Evolutionary conservation across 2,888 invertebrate genomes (phyloP), one percentile per base, ranked within the genome.

Genomic region (Pherbina coryleti): DNA sequence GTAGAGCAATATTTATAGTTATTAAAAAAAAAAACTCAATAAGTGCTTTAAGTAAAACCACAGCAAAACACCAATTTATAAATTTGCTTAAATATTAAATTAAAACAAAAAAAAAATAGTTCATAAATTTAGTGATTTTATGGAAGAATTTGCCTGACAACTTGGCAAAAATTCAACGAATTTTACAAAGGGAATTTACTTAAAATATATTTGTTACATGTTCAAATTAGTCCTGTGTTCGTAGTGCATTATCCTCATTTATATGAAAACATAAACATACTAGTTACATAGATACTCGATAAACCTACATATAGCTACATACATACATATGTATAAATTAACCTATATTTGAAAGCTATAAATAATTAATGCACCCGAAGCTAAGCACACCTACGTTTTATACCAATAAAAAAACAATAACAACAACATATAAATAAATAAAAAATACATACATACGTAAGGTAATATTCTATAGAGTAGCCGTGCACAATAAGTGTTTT

Each of bases 181-280:
- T 60, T 22, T 22, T 22, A 60, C 19, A n/a, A 19, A 55, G n/a
- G 55, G 19, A 55, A 28, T 8, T 44, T 60, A 60, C 9, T 19
- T 19, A 22, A 60, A 25, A 60, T 22, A 60, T 22, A 60, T 4
- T 60, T 22, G 9, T 57, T n/a, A 57, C 3, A 22, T 57, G 3
- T 57, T 7, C 51, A 49, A 49, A 69, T 17, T 14, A 25, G 53
- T 34, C 55, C 55, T 53, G 70, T 34, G 53, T 71, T 71, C 53
- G 70, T 53, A 71, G 70, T 55, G 70, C 70, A 71, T 71, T 71
- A 71, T 71, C 70, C 53, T 71, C 7, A 55, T 55, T 53, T 25
- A 49, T 70, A 51, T 31, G 17, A 19, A 31, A 28, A 71, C 31
- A 53, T 17, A 71, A 44, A 44, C 34, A 37, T 64, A n/a, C n/a